Base-by-base conservation (phyloP, 2,797 vertebrate genomes). In the Pachyuromys duprasi region DNA sequence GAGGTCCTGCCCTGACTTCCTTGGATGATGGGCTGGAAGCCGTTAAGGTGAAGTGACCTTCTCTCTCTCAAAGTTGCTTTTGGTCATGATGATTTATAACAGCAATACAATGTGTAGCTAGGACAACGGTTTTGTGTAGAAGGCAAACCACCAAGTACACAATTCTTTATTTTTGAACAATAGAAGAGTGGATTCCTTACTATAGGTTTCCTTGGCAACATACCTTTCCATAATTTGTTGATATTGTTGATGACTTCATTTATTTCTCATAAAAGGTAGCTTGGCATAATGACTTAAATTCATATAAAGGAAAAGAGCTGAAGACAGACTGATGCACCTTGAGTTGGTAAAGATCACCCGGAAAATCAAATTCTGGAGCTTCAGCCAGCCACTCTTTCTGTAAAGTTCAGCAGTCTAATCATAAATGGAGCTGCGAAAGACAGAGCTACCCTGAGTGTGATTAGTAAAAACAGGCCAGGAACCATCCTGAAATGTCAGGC, bases 401-500 rank as follows among this genome's bases (percentile, higher is more conserved):
- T 62, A 31, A 95, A 84, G 83, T 88, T 94, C 75, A 91, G 60
- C 63, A 26, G 76, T 60, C 83, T 93, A 63, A 87, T 96, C 82
- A 86, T 88, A 82, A 90, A 86, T 49, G 82, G 76, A n/a, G 78
- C 36, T 67, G 81, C 70, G 84, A 94, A 94, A 96, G 92, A 75
- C 88, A 88, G 74, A 94, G 62, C 88, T 15, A 94, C 76, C 39
- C 65, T 84, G 60, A 90, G 31, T 84, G 90, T 20, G n/a, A 91
- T 96, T 90, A 86, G 87, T 81, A 33, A 91, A 94, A 95, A 94
- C 87, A 79, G 93, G 92, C 67, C 86, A 96, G 90, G 63, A 81
- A 75, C 62, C 72, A 62, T 86, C 39, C 86, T 53, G 80, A 95
- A 97, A 93, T 97, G 84, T 91, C 91, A 95, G 92, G 78, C 81